Base-by-base conservation (phyloP, 2,888 invertebrate genomes). In the Herminia tarsipennalis region DNA sequence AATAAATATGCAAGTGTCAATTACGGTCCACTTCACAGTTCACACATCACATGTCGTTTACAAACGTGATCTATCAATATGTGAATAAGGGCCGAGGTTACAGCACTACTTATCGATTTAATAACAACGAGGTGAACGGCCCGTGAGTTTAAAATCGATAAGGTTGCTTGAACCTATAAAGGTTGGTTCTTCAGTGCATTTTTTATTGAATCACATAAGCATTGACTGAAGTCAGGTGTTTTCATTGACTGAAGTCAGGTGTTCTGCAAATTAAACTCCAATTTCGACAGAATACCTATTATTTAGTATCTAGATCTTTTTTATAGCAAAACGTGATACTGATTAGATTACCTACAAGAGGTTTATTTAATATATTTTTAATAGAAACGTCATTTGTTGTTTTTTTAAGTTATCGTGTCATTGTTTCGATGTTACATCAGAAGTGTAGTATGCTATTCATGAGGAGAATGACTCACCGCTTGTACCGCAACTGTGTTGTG, bases 81-180 rank as follows among this genome's bases (percentile, higher is more conserved):
- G 56, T 41, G 46, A 25, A 52, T 56, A 54, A 52, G 36, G 53
- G 44, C 44, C 35, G 50, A 44, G 45, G 44, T 43, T 39, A 34
- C 56, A 43, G 10, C 49, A 48, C 51, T 56, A 50, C 37, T 55
- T 62, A 52, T 50, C 36, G 53, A 50, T 42, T 46, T 57, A 55
- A 51, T 51, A 42, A 55, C 40, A 40, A 28, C 4, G 45, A 56
- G 68, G 66, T 57, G 53, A 67, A 66, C 51, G 68, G 43, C 68
- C 53, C 39, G 30, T 20, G 20, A 33, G 40, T 35, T 45, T 51
- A 36, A 64, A 66, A 65, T 63, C 53, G 53, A 64, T 56, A 38
- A 37, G 17, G 36, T 61, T 32, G 25, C 34, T 50, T 48, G 49
- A 58, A 66, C 46, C 49, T 49, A 32, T 44, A 16, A 16, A 8